Percentiles rank a stretch among this genome's conserved stretches.
Conservation (phyloP, 1,140 invertebrate genomes). For the Octopus sinensis region DNA sequence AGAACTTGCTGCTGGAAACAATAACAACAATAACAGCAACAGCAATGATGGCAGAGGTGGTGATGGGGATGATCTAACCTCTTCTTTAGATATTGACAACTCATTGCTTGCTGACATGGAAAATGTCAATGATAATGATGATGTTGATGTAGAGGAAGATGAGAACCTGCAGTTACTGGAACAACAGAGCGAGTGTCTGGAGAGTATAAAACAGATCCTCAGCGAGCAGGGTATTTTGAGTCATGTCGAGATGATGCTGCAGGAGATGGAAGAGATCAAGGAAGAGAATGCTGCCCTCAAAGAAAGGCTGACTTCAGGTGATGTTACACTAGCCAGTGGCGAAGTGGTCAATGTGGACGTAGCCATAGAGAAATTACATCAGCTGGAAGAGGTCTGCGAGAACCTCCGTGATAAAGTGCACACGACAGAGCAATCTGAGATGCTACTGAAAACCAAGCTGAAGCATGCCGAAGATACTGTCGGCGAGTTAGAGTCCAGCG, state of each 20-base stretch:
- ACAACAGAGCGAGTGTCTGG: conserved; percentile 4
- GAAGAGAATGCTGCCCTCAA: conserved; percentile 9
- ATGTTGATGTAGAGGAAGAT: not conserved
- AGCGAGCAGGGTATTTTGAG: conserved; percentile 9
- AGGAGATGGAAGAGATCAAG: conserved; percentile 3
- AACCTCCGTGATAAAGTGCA: conserved; percentile 42
- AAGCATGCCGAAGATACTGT: conserved; percentile 45
- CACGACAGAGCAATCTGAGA: conserved; percentile 37
- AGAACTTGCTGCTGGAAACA: not conserved
- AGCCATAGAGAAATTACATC: not conserved
- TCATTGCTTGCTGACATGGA: not conserved
- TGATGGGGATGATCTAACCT: no score
- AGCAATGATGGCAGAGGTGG: not conserved
- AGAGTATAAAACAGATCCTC: conserved; percentile 12
- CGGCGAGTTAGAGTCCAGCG: conserved; percentile 44
- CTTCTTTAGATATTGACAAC: not conserved
- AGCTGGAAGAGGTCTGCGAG: conserved; percentile 41
- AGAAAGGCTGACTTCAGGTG: not conserved
- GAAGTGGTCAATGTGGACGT: not conserved
- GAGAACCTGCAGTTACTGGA: not conserved
- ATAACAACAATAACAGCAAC: not conserved
- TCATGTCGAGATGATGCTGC: conserved; percentile 1
- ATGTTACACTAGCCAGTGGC: not conserved
- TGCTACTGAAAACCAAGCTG: conserved; percentile 41
- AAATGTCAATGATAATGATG: not conserved